Conservation (phyloP, 2,888 invertebrate species). For the Athrips mouffetella region DNA sequence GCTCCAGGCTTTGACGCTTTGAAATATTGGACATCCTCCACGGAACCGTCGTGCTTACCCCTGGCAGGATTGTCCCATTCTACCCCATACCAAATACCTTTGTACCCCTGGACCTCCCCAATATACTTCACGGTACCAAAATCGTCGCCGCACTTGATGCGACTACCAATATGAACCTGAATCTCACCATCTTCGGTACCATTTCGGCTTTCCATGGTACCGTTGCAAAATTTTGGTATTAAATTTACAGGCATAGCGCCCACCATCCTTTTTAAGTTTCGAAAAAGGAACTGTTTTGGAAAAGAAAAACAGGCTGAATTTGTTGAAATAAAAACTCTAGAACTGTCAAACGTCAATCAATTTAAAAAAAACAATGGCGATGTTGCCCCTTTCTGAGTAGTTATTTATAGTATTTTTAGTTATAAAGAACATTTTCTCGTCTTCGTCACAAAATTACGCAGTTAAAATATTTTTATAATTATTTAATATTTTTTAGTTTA, state of each 20-base stretch:
- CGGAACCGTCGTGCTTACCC: slow-evolving; percentile 95
- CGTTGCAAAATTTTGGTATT: slow-evolving; percentile 75
- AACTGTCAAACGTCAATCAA: slow-evolving; percentile 28
- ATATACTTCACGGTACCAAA: slow-evolving; percentile 83
- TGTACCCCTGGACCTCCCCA: slow-evolving; percentile 84
- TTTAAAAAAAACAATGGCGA: not conserved
- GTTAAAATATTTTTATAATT: too few species aligned
- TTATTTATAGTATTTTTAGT: not conserved
- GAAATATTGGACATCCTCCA: slow-evolving; percentile 91
- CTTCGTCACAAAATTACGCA: too few species aligned
- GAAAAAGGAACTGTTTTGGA: slow-evolving; percentile 67
- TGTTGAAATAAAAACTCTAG: slow-evolving; percentile 44
- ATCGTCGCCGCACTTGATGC: slow-evolving; percentile 62
- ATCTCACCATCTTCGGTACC: slow-evolving; percentile 65
- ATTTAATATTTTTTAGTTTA: not conserved
- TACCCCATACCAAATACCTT: slow-evolving; percentile 93
- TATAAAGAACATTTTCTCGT: too few species aligned
- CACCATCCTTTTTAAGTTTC: slow-evolving; percentile 72
- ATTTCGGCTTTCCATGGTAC: slow-evolving; percentile 71
- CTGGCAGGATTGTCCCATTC: slow-evolving; percentile 95
- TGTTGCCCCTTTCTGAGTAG: not conserved
- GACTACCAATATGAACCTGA: slow-evolving; percentile 69
- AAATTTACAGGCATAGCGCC: slow-evolving; percentile 76
- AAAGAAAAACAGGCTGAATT: slow-evolving; percentile 67
- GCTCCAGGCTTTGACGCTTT: slow-evolving; percentile 85